Evolutionary conservation across 2,113 vertebrate species (phyloP).

Genomic region (Falcunculus frontatus): DNA sequence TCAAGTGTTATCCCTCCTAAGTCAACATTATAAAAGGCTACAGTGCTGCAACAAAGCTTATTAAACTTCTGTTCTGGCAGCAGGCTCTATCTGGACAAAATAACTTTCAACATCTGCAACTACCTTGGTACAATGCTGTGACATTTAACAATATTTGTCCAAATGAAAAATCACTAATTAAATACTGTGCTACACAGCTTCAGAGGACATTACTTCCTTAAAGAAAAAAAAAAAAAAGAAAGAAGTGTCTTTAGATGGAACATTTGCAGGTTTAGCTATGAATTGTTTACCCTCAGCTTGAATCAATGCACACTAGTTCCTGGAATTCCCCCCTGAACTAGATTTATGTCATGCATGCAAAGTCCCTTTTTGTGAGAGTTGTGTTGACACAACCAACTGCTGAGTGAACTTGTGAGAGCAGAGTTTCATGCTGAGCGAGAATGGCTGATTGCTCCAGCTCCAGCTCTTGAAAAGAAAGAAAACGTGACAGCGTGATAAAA

Average conservation of each 20-base stretch:
- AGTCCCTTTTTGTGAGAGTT: slow-evolving; percentile 54
- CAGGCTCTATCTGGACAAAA: background rate
- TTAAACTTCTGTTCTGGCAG: background rate
- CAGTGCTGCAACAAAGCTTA: background rate
- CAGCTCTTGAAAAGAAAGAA: slow-evolving; percentile 42
- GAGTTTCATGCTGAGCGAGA: slow-evolving; percentile 58
- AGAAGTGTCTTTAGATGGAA: background rate
- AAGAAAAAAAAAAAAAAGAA: background rate
- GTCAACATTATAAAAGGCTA: background rate
- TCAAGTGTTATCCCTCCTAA: background rate
- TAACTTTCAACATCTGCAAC: background rate
- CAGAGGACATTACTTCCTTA: background rate
- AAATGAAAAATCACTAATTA: background rate
- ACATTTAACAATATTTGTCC: background rate
- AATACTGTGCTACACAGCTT: background rate
- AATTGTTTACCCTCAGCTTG: slow-evolving; percentile 12
- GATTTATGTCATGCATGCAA: slow-evolving; percentile 40
- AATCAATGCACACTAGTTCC: background rate
- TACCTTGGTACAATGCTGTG: background rate
- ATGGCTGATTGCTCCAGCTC: slow-evolving; percentile 44
- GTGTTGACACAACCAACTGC: slow-evolving; percentile 74
- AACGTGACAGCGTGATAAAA: slow-evolving; percentile 62
- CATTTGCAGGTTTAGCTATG: background rate
- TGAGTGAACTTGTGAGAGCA: slow-evolving; percentile 63
- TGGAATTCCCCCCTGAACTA: slow-evolving; percentile 36